Evolutionary conservation across 2,797 vertebrate species (phyloP).

Genomic region (Cetoscarus ocellatus): DNA sequence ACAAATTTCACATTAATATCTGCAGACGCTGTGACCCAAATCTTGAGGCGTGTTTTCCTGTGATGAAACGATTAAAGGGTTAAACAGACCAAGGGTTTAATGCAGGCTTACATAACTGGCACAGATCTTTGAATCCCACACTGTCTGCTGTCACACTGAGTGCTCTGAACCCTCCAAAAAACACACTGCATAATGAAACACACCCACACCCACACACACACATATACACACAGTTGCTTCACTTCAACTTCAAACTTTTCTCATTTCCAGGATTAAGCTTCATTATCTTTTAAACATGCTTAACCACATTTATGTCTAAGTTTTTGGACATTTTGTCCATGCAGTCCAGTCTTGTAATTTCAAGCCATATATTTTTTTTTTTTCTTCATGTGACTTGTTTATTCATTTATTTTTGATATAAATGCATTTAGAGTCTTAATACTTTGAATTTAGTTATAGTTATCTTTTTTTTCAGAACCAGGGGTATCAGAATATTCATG

Average conservation of each 20-base stretch:
- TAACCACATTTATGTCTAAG: too few species aligned
- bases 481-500: too few species aligned
- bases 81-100: not conserved
- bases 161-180: not conserved
- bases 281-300: not conserved
- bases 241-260: not conserved
- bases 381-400: too few species aligned
- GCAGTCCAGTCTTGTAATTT: too few species aligned
- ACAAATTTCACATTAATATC: not conserved
- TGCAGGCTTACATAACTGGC: conserved; percentile 1
- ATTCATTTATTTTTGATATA: too few species aligned
- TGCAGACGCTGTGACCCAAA: not conserved
- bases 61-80: not conserved
- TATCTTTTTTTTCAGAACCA: too few species aligned
- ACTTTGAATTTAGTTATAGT: too few species aligned
- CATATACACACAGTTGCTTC: not conserved
- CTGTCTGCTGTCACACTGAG: conserved; percentile 1
- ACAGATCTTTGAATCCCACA: not conserved
- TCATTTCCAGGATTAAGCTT: not conserved
- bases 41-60: not conserved
- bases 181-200: not conserved
- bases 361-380: too few species aligned
- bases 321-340: too few species aligned
- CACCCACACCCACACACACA: not conserved
- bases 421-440: too few species aligned